Base-by-base conservation (phyloP, 2,113 vertebrate species). In the Limnothrissa miodon region DNA sequence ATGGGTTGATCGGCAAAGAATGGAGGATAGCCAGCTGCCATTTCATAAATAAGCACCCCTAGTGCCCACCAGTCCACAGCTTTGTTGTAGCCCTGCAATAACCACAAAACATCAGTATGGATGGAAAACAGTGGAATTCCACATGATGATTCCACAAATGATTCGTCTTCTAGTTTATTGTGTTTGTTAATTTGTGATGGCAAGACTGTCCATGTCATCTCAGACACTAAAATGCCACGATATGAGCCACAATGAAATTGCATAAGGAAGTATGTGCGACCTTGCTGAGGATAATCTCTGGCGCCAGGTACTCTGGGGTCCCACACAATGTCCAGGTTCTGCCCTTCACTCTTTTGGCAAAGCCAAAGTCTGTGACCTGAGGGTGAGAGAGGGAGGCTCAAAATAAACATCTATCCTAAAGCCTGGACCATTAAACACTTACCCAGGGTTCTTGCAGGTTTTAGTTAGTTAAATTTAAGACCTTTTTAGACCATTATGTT, bases 271-370 rank as follows among this genome's bases (percentile, higher is more conserved):
- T 23, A 4, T 23, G 51, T 19, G 86, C 21, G 93, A 97, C 98
- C 97, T 99, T 99, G 97, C 98, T 99, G 90, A 99, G 97, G 89
- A 99, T 99, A 91, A 99, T 99, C 95, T 99, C 98, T 42, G 98
- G 98, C 29, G 98, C 98, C 92, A 99, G 92, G 87, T 99, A 99
- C 93, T 99, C 98, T 82, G 98, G 98, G 86, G 98, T 99, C 79
- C 98, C 98, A 89, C 98, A 99, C 95, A 99, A 95, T 86, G 98
- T 99, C 98, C 98, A 99, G 87, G 98, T 99, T 92, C 98, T 95
- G 89, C 98, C 98, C 95, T 99, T 99, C 94, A 99, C 98, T 91
- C 97, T 95, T 92, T 99, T 99, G 90, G 98, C 98, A 92, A 99
- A 99, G 80, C 98, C 98, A 56, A 99, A 99, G 90, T 99, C 98